These are phyloP conservation scores for Conistra vaccinii DNA, from an alignment of 2,888 invertebrate genomes.

Conservation along the genomic window DNA sequence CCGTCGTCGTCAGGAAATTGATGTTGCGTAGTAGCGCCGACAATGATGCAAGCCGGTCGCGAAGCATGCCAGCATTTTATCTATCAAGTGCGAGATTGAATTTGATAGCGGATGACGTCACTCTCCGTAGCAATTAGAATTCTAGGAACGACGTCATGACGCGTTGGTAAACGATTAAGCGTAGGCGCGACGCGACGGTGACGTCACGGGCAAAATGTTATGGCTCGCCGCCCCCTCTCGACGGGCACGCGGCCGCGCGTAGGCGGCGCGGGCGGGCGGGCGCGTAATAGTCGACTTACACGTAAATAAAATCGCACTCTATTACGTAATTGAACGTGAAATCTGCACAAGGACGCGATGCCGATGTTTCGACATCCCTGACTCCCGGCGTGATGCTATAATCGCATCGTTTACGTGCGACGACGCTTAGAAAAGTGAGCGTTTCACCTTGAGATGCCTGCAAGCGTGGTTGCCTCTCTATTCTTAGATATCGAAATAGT, in stretches of 20 bases:
- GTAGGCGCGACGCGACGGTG: constrained; percentile 85
- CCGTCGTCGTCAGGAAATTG: constrained; percentile 76
- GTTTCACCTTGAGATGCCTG: constrained; percentile 87
- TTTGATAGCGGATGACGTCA: constrained; percentile 81
- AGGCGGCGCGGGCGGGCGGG: constrained; percentile 67
- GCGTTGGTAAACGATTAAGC: constrained; percentile 78
- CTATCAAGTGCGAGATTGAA: constrained; percentile 65
- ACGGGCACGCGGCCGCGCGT: constrained; percentile 68
- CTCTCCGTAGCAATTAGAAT: constrained; percentile 72
- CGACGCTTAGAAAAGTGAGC: constrained; percentile 88
- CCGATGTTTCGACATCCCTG: constrained; percentile 81
- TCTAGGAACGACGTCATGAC: constrained; percentile 81
- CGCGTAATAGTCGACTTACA: constrained; percentile 74
- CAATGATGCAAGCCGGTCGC: constrained; percentile 74
- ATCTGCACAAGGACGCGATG: constrained; percentile 86
- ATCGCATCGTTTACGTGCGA: constrained; percentile 86
- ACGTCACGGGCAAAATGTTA: constrained; percentile 87
- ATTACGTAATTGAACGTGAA: constrained; percentile 88
- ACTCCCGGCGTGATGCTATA: constrained; percentile 84
- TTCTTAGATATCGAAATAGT: constrained; percentile 85
- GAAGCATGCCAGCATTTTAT: constrained; percentile 70
- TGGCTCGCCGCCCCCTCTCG: constrained; percentile 71
- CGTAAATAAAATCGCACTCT: constrained; percentile 81
- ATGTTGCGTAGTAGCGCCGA: constrained; percentile 76
- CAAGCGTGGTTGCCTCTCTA: constrained; percentile 84